Conservation (phyloP, 2,888 invertebrate genomes). For the Andrena dorsata region DNA sequence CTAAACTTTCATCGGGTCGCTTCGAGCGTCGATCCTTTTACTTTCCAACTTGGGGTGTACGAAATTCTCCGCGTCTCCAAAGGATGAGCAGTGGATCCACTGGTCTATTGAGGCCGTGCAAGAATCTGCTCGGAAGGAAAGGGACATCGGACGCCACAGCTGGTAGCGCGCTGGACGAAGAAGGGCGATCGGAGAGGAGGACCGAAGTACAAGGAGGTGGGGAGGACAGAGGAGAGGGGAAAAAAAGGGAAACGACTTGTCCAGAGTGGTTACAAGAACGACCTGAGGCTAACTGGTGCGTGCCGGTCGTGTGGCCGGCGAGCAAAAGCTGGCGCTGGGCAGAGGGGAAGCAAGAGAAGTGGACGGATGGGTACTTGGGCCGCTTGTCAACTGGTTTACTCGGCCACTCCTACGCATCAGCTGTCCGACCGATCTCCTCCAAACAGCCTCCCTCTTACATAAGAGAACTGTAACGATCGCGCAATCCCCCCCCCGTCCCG, state of each 20-base stretch:
- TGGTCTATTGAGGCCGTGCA: conserved; percentile 30
- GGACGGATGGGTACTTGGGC: conserved; percentile 62
- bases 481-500: conserved; percentile 8
- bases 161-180: conserved; percentile 2
- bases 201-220: not conserved
- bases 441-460: conserved; percentile 67
- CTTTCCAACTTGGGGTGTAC: conserved; percentile 9
- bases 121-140: conserved; percentile 24
- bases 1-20: conserved; percentile 25
- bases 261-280: conserved; percentile 57
- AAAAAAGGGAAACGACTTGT: conserved; percentile 55
- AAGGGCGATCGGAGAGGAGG: not conserved
- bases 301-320: conserved; percentile 72
- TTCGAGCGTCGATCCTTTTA: conserved; percentile 20
- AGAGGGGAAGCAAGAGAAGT: conserved; percentile 56
- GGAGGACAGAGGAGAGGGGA: not conserved
- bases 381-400: conserved; percentile 72
- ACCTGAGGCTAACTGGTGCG: conserved; percentile 71
- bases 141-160: not conserved
- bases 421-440: conserved; percentile 71
- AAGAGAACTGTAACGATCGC: conserved; percentile 59
- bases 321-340: conserved; percentile 48
- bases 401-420: conserved; percentile 78
- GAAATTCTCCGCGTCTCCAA: conserved; percentile 10
- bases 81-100: conserved; percentile 13